These are phyloP conservation scores for Drosophila melanica DNA, from an alignment of 1,140 invertebrate genomes.

Conservation along the genomic window DNA sequence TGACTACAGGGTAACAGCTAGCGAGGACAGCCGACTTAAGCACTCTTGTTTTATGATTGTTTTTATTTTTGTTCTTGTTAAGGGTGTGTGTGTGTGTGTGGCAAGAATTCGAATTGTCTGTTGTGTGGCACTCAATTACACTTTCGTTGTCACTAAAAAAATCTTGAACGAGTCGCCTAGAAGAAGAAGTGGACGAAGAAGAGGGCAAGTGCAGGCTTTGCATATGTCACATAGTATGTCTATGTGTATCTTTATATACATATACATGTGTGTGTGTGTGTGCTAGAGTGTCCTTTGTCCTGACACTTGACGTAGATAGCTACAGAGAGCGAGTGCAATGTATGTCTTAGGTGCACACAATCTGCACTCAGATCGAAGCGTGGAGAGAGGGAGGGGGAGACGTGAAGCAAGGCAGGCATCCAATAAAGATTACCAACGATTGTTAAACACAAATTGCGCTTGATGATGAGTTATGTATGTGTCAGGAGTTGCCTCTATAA, in stretches of 20 bases:
- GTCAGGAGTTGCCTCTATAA: slow-evolving; percentile 22
- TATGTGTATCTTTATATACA: slow-evolving; percentile 3
- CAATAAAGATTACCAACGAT: slow-evolving; percentile 80
- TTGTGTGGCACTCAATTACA: slow-evolving; percentile 80
- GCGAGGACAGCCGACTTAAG: too few species aligned
- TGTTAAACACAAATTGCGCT: slow-evolving; percentile 81
- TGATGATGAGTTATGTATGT: slow-evolving; percentile 75
- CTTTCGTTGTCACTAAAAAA: slow-evolving; percentile 79
- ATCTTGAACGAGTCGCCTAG: slow-evolving; percentile 48
- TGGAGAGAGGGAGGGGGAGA: not conserved
- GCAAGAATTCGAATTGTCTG: slow-evolving; percentile 70
- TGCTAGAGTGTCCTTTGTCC: slow-evolving; percentile 34
- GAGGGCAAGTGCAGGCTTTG: slow-evolving; percentile 42
- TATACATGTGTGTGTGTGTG: slow-evolving; percentile 17
- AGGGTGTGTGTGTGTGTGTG: slow-evolving; percentile 15
- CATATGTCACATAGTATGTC: slow-evolving; percentile 40
- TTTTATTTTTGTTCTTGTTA: slow-evolving; percentile 23
- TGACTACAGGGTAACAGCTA: too few species aligned
- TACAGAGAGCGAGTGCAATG: slow-evolving; percentile 39
- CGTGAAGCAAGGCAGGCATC: slow-evolving; percentile 31
- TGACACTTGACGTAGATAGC: slow-evolving; percentile 73
- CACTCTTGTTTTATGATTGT: slow-evolving; percentile 23
- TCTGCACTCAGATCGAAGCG: not conserved
- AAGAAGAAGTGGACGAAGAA: slow-evolving; percentile 1
- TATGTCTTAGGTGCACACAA: slow-evolving; percentile 50